A percentile compares a stretch with the other conserved stretches of the same genome.
These are phyloP conservation scores for Eonycteris spelaea DNA, from an alignment of 2,113 vertebrate genomes.

Conservation along the genomic window DNA sequence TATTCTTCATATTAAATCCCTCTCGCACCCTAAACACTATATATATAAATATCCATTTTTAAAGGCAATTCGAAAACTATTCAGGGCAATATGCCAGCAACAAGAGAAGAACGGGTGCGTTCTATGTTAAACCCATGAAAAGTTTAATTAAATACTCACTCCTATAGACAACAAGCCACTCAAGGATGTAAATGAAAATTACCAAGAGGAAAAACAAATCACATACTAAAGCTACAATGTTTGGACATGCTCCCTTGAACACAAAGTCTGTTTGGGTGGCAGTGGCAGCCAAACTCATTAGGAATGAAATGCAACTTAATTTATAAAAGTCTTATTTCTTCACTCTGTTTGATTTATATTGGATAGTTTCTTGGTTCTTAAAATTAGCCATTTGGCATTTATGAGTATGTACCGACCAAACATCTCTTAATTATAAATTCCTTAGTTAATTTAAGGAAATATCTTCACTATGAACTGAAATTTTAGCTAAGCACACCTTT, in stretches of 20 bases:
- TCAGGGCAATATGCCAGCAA: neutral
- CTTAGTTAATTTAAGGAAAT: neutral
- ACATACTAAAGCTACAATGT: constrained; percentile 52
- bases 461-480: neutral
- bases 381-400: neutral
- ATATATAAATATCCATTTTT: neutral
- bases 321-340: constrained; percentile 10
- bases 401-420: neutral
- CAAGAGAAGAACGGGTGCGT: neutral
- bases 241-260: constrained; percentile 54
- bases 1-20: neutral
- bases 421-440: neutral
- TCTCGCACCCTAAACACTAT: neutral
- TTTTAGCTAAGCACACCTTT: neutral
- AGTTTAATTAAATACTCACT: constrained; percentile 49
- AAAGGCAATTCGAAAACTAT: constrained; percentile 29
- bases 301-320: constrained; percentile 50
- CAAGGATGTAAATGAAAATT: constrained; percentile 46
- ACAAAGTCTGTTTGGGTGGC: constrained; percentile 57
- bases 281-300: constrained; percentile 35
- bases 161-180: constrained; percentile 36
- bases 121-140: neutral
- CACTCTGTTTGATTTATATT: neutral
- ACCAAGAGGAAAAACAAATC: constrained; percentile 61
- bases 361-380: neutral